Percentiles rank a stretch among this genome's conserved stretches.
These are phyloP conservation scores for Emydura subglobosa DNA, from an alignment of 2,113 vertebrate species.

Conservation along the genomic window DNA sequence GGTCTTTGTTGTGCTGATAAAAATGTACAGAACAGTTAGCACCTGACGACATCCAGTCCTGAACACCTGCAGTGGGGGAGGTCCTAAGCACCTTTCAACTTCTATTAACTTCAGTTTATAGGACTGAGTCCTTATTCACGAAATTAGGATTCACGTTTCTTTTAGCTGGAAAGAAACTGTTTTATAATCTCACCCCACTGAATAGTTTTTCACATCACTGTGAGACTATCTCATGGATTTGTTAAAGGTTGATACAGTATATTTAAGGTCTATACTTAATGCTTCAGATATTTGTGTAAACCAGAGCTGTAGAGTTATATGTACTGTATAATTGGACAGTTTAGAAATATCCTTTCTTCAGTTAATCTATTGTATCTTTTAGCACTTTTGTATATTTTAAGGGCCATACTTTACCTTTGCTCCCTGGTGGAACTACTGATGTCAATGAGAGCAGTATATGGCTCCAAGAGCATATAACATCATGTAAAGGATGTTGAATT, in stretches of 20 bases:
- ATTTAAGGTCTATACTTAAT: neutral
- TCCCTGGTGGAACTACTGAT: neutral
- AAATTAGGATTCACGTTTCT: neutral
- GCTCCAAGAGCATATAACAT: conserved; percentile 1
- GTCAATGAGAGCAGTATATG: neutral
- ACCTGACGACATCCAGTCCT: neutral
- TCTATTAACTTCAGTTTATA: neutral
- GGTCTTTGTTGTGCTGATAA: neutral
- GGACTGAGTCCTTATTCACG: neutral
- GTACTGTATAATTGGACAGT: neutral
- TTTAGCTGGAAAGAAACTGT: neutral
- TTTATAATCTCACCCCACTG: neutral
- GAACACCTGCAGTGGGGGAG: rapidly evolving
- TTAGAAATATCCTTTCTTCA: neutral
- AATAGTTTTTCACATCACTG: neutral
- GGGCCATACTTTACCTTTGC: neutral
- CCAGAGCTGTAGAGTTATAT: neutral
- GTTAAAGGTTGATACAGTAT: neutral
- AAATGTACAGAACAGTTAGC: neutral
- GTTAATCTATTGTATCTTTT: neutral
- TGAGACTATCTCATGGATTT: neutral
- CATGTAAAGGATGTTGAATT: conserved; percentile 10
- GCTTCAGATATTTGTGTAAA: neutral
- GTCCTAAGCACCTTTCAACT: neutral
- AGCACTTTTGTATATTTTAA: neutral